phyloP scores from a whole-genome alignment of 2,797 vertebrate genomes.

The Muscicapa striata region DNA sequence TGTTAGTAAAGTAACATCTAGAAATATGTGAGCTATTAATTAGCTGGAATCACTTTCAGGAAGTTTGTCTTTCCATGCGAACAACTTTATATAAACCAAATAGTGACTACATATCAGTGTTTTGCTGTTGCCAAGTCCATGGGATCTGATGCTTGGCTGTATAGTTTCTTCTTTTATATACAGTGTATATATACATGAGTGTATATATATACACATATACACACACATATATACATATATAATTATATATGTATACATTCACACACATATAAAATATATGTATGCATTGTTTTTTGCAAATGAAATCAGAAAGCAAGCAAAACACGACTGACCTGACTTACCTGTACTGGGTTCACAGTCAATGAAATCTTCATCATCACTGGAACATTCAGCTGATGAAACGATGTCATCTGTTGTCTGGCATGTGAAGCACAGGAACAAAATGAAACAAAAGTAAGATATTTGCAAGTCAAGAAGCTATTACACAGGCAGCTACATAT shows the following conservation, averaged over 20 bases:
- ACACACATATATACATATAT: conserved; percentile 73
- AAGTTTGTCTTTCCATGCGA: neutral
- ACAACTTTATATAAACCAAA: conserved; percentile 19
- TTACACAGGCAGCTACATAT: neutral
- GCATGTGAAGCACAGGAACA: conserved; percentile 3
- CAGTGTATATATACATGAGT: conserved; percentile 64
- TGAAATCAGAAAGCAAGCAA: conserved; percentile 85
- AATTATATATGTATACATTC: conserved; percentile 69
- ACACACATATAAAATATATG: conserved; percentile 73
- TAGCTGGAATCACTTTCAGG: neutral
- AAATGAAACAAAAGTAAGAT: neutral
- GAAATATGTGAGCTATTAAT: neutral
- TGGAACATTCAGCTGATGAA: conserved; percentile 97
- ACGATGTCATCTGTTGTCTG: conserved; percentile 97
- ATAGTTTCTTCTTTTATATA: conserved; percentile 72
- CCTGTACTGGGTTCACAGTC: conserved; percentile 98
- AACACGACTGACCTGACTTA: conserved; percentile 95
- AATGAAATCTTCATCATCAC: conserved; percentile 97
- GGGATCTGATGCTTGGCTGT: conserved; percentile 91
- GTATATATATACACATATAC: conserved; percentile 71
- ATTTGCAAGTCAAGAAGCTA: neutral
- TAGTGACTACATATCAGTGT: neutral
- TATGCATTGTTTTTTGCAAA: conserved; percentile 85
- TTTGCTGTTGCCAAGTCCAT: conserved; percentile 78
- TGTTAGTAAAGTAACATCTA: neutral